These are phyloP conservation scores for Myotis vivesi DNA, from an alignment of 2,797 vertebrate genomes.

Conservation along the genomic window DNA sequence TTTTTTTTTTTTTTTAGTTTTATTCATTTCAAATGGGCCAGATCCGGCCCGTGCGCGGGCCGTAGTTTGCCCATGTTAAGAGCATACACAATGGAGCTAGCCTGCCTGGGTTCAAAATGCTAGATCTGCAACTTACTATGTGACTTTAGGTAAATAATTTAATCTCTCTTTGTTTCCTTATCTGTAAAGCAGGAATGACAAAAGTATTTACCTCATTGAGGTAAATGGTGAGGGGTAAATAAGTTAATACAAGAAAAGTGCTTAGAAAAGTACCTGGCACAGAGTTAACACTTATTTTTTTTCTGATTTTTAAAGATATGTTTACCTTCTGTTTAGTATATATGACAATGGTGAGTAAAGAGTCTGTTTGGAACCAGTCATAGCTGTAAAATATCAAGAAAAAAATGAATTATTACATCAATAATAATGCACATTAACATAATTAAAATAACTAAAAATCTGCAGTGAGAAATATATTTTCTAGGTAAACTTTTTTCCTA, in stretches of 20 bases:
- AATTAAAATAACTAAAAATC: conserved; percentile 52
- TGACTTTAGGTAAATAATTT: not conserved
- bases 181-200: not conserved
- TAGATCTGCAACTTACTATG: not conserved
- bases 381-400: conserved; percentile 86
- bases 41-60: too few species aligned
- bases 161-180: not conserved
- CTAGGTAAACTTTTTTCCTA: not conserved
- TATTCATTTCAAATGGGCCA: too few species aligned
- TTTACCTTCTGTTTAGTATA: conserved; percentile 94
- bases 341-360: conserved; percentile 89
- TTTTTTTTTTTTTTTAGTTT: too few species aligned
- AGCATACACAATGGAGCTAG: not conserved
- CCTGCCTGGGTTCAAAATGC: not conserved
- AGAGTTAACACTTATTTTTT: not conserved
- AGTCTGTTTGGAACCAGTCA: conserved; percentile 97
- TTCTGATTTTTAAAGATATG: conserved; percentile 7
- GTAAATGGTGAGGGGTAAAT: not conserved
- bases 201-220: not conserved
- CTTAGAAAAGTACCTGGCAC: not conserved
- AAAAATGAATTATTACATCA: conserved; percentile 15
- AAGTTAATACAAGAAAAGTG: not conserved
- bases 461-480: conserved; percentile 43
- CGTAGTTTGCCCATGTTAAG: too few species aligned
- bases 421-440: not conserved